Conservation (phyloP, 2,797 vertebrate genomes). For the Siniperca scherzeri region DNA sequence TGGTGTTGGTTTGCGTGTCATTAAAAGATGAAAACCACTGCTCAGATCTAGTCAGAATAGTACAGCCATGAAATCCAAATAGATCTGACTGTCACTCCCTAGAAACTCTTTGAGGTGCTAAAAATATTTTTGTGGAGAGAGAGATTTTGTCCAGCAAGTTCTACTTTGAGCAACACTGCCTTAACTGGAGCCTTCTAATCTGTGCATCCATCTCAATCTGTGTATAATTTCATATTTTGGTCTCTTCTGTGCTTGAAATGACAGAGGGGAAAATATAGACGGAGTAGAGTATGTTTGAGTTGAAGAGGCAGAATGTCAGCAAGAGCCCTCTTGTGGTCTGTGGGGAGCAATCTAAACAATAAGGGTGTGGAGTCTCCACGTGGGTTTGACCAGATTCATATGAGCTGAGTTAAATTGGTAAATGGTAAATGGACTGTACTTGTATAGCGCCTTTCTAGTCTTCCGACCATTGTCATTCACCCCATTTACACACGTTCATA, state of each 20-base stretch:
- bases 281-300: neutral
- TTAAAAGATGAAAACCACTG: slow-evolving; percentile 22
- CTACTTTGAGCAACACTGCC: slow-evolving; percentile 9
- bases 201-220: slow-evolving; percentile 36
- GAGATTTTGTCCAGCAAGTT: slow-evolving; percentile 13
- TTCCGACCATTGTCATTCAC: too few species aligned
- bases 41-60: slow-evolving; percentile 22
- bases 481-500: too few species aligned
- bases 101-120: slow-evolving; percentile 45
- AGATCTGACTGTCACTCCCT: slow-evolving; percentile 19
- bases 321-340: slow-evolving; percentile 48
- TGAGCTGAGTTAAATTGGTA: neutral
- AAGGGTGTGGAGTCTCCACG: slow-evolving; percentile 22
- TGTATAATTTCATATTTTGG: slow-evolving; percentile 42
- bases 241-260: slow-evolving; percentile 33
- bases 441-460: too few species aligned
- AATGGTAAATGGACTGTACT: too few species aligned
- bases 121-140: slow-evolving; percentile 51
- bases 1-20: neutral
- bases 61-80: slow-evolving; percentile 6
- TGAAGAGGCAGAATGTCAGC: slow-evolving; percentile 10
- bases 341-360: slow-evolving; percentile 21
- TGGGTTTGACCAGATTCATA: slow-evolving; percentile 18
- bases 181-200: slow-evolving; percentile 49
- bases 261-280: slow-evolving; percentile 38